A percentile compares a stretch with the other conserved stretches of the same genome.
These are phyloP conservation scores for Anagrus nilaparvatae DNA, from an alignment of 1,140 invertebrate species.

Conservation along the genomic window DNA sequence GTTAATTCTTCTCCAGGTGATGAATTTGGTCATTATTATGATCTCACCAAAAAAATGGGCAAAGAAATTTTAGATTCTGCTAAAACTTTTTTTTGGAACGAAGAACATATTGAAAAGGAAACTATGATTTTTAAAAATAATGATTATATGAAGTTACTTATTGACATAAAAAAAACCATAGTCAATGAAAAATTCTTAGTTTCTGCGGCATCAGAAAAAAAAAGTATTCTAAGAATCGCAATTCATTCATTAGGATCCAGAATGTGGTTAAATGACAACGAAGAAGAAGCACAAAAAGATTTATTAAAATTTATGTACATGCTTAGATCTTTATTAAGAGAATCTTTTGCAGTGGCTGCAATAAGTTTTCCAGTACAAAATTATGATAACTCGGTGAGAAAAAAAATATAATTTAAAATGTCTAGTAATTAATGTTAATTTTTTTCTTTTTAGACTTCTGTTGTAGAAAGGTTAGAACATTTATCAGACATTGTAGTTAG, in stretches of 20 bases:
- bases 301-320: conserved; percentile 66
- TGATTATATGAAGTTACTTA: conserved; percentile 44
- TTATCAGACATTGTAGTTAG: conserved; percentile 66
- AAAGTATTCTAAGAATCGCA: conserved; percentile 61
- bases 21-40: conserved; percentile 67
- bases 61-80: conserved; percentile 43
- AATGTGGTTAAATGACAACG: conserved; percentile 52
- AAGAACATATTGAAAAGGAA: conserved; percentile 25
- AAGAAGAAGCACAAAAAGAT: conserved; percentile 42
- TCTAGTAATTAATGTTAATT: conserved; percentile 3
- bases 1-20: conserved; percentile 47
- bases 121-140: conserved; percentile 36
- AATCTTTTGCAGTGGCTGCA: conserved; percentile 58
- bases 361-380: conserved; percentile 63
- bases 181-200: conserved; percentile 42
- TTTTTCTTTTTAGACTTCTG: conserved; percentile 42
- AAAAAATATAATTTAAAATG: background rate
- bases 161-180: conserved; percentile 47
- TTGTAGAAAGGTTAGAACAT: conserved; percentile 53
- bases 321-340: conserved; percentile 58
- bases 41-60: conserved; percentile 64
- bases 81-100: conserved; percentile 45
- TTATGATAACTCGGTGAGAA: conserved; percentile 43
- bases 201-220: conserved; percentile 36
- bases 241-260: conserved; percentile 68